Evolutionary conservation across 2,113 vertebrate genomes (phyloP), one percentile per base, ranked within the genome.

Genomic region (Oncorhynchus nerka): DNA sequence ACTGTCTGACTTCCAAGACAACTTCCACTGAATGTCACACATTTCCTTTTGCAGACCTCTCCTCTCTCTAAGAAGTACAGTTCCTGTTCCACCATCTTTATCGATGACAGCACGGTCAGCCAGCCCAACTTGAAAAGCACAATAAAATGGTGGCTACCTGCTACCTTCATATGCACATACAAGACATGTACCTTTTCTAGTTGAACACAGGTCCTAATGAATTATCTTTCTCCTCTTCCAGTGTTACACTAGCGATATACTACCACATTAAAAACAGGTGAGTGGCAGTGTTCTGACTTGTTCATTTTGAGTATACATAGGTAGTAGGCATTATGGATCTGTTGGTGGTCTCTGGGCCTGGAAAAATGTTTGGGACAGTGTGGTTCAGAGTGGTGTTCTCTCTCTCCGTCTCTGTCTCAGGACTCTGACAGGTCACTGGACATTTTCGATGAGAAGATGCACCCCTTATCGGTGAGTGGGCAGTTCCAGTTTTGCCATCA

Each of bases 261-360:
- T 97, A 99, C 90, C 98, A 99, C 94, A 98, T 99, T 93, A 99
- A 97, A 93, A 99, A 99, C 95, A 97, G 98, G 97, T 99, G 92
- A 8, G 95, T 76, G 4, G n/a, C 15, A 19, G 22, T 28, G 13
- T 26, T 32, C 19, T 67, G 26, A 67, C 65, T 2, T 66, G 19
- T 26, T 32, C 4, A 32, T 6, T 5, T 5, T 11, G 39, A 39
- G 39, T 45, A 11, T 45, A 45, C 39, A 12, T 45, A 9, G 39
- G 39, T 45, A 11, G 39, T 11, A 45, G 39, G 39, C 11, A 55
- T 55, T 15, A 19, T 55, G 16, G 4, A 55, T 55, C 51, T 19
- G 51, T 55, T 4, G 12, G 51, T 19, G 15, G 4, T 19, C 51
- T 15, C 51, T 55, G 51, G 4, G 51, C 12, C 39, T 45, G 8